Evolutionary conservation across 2,113 vertebrate genomes (phyloP).

Genomic region (Megalops atlanticus): DNA sequence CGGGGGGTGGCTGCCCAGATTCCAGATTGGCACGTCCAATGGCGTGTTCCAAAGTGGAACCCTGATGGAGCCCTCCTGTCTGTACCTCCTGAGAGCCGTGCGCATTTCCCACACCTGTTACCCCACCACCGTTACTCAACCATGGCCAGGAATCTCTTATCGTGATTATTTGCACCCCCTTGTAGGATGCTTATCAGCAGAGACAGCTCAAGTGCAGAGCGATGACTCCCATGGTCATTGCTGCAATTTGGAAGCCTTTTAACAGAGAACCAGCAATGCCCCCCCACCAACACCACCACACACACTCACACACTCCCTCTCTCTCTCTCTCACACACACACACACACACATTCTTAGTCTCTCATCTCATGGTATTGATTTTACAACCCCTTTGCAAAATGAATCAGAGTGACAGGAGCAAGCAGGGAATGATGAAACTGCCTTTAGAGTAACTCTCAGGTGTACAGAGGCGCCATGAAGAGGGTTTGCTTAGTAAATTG

Average conservation of each 20-base stretch:
- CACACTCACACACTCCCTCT: not conserved
- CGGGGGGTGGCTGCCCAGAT: not conserved
- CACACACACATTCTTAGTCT: slow-evolving; percentile 60
- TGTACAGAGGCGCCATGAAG: slow-evolving; percentile 45
- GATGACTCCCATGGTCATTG: slow-evolving; percentile 66
- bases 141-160: slow-evolving; percentile 53
- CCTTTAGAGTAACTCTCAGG: slow-evolving; percentile 62
- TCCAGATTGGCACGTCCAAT: not conserved
- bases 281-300: slow-evolving; percentile 52
- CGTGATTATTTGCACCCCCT: slow-evolving; percentile 41
- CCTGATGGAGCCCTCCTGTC: not conserved
- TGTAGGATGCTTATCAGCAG: slow-evolving; percentile 66
- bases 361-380: slow-evolving; percentile 66
- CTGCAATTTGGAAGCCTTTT: slow-evolving; percentile 72
- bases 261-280: slow-evolving; percentile 63
- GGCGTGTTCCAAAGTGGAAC: not conserved
- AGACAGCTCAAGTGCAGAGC: slow-evolving; percentile 62
- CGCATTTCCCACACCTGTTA: slow-evolving; percentile 38
- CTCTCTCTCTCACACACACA: not conserved
- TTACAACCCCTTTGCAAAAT: slow-evolving; percentile 60
- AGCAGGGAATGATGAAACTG: slow-evolving; percentile 61
- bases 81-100: not conserved
- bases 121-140: slow-evolving; percentile 49
- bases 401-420: slow-evolving; percentile 58
- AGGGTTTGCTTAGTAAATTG: not conserved